These are phyloP conservation scores for Globodera ellingtonae DNA, from an alignment of 1,140 invertebrate species.

Conservation along the genomic window DNA sequence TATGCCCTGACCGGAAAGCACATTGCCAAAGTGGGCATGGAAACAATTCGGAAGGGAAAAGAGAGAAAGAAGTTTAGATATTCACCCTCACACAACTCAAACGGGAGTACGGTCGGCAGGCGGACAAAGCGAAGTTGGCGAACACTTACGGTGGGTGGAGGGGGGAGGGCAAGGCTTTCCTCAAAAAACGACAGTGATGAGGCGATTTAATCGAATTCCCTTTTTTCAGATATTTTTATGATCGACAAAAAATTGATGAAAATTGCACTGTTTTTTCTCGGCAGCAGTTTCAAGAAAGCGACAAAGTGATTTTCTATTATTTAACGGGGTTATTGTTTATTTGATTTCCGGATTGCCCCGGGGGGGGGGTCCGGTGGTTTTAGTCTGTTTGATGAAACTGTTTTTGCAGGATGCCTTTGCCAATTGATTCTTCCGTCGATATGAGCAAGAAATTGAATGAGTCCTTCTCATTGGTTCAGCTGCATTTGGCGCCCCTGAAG, in stretches of 20 bases:
- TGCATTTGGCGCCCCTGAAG: constrained; percentile 19
- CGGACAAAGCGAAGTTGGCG: constrained; percentile 40
- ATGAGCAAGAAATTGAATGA: constrained; percentile 25
- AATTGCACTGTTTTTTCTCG: constrained; percentile 4
- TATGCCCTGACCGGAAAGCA: constrained; percentile 40
- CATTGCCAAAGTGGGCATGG: constrained; percentile 34
- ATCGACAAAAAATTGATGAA: constrained; percentile 15
- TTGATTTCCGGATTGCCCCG: too few relatives aligned
- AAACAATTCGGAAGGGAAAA: neutral
- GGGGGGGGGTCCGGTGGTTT: too few relatives aligned
- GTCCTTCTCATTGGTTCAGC: constrained; percentile 10
- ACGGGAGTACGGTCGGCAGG: constrained; percentile 38
- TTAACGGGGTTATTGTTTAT: neutral
- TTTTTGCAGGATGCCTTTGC: constrained; percentile 19
- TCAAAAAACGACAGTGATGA: too few relatives aligned
- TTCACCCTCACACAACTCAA: constrained; percentile 43
- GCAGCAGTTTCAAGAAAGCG: constrained; percentile 22
- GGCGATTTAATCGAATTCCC: too few relatives aligned
- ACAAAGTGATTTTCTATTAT: constrained; percentile 8
- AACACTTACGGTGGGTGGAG: constrained; percentile 44
- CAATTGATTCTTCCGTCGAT: constrained; percentile 25
- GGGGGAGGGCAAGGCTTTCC: neutral
- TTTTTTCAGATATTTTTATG: constrained; percentile 30
- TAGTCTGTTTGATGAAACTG: neutral
- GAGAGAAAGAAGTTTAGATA: constrained; percentile 40